Base-by-base conservation (phyloP, 2,888 invertebrate species). In the Saturnia pavonia region DNA sequence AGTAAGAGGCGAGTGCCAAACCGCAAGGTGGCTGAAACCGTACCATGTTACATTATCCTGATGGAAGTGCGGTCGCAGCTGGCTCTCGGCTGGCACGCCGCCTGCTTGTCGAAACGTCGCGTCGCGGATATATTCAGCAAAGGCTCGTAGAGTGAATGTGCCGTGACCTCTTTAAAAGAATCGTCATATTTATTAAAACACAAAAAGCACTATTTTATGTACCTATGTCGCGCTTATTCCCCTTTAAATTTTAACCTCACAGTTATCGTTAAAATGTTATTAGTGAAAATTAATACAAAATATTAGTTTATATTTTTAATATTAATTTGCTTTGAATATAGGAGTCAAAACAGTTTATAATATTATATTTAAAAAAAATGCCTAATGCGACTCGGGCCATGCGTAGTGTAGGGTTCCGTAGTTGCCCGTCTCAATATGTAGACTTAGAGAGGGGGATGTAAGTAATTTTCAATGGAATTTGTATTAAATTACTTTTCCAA, bases 31-130 rank as follows among this genome's bases (percentile, higher is more conserved):
- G 78, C 78, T 78, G 73, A 78, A 78, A 78, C 80, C 77, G 77
- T 83, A 80, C 74, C 78, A 75, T 77, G 80, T 81, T 82, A 84
- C 82, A 86, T 82, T 85, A 87, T 84, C 81, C 79, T 79, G 81
- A 81, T 82, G 79, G 77, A 82, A 82, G 78, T 78, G 80, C 78
- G 82, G 83, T 83, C 79, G 77, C 84, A 80, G 78, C 74, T 75
- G 79, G 75, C 77, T 75, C 76, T 66, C 71, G 66, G 70, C 66
- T 68, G 69, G 72, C 75, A 72, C 72, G 76, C 74, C 71, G 71
- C 75, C 73, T 72, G 72, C 72, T 71, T 73, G 75, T 74, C 73
- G 71, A 75, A 75, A 78, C 73, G 73, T 73, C 34, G 34, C 34
- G 34, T 34, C 70, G 72, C 71, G 48, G 71, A 74, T 71, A 72